Evolutionary conservation across 2,797 vertebrate genomes (phyloP), one percentile per base, ranked within the genome.

Genomic region (Mareca strepera): DNA sequence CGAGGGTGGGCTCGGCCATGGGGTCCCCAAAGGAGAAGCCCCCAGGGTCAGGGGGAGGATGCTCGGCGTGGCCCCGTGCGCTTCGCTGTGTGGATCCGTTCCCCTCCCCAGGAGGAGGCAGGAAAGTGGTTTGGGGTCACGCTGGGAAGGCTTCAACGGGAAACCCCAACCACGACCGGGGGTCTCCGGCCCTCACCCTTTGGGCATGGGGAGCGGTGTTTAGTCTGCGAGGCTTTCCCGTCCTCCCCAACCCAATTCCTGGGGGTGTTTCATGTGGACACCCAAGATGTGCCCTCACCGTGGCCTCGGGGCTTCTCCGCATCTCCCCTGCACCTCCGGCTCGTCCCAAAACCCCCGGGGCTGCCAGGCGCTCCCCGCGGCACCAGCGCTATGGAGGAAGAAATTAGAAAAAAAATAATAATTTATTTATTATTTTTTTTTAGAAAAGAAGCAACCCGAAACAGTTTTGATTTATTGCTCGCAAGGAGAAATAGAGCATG

Each of bases 401-500:
- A 20, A 29, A 35, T 18, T 39, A 29, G 43, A 18, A 43, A 18
- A 37, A 62, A 3, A 18, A 39, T 62, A 12, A 8, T 17, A 26
- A 12, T 12, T 48, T 23, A 8, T 26, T 12, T 17, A 17, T 22
- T 22, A 6, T 22, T 26, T 11, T 17, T 28, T 60, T 18, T 39
- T 39, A 20, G 39, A 28, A 26, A 28, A 39, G 41, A 63, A 41
- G 60, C 12, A 22, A 50, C 43, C 53, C 37, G 9, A 88, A 90
- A n/a, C 22, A 59, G 74, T 76, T 91, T 88, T 86, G 93, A 93
- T 95, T 95, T 73, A 75, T 88, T 1, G 56, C 58, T 37, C 85
- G 37, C 2, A 25, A 81, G 82, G 82, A 82, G 81, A 91, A 89
- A 86, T 60, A 2, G 44, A 82, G 76, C 13, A 58, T 12, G 35